Evolutionary conservation across 2,113 vertebrate genomes (phyloP).

Genomic region (Acanthochromis polyacanthus): DNA sequence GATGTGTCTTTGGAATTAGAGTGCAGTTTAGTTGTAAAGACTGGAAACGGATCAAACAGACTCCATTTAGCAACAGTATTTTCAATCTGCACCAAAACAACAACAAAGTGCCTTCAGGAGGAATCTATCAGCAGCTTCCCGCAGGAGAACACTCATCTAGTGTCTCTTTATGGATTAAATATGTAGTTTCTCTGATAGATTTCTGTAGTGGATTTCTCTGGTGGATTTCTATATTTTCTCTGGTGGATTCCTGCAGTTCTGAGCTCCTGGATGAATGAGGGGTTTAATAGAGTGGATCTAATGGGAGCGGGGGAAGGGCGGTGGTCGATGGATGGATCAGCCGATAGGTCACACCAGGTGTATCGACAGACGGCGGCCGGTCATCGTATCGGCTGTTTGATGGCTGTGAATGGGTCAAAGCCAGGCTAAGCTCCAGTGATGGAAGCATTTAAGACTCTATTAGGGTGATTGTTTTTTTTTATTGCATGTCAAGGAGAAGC

Average conservation of each 20-base stretch:
- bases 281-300: constrained; percentile 81
- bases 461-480: constrained; percentile 21
- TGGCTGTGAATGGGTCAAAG: constrained; percentile 64
- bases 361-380: constrained; percentile 66
- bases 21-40: neutral
- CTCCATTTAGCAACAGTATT: neutral
- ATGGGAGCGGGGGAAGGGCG: constrained; percentile 57
- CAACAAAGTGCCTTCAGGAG: neutral
- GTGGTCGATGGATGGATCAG: constrained; percentile 58
- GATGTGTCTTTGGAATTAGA: neutral
- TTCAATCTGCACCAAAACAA: neutral
- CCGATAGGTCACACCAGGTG: constrained; percentile 71
- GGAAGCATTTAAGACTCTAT: constrained; percentile 44
- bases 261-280: constrained; percentile 60
- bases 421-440: constrained; percentile 63
- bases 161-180: too few species aligned
- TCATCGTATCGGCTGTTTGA: constrained; percentile 71
- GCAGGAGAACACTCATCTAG: too few species aligned
- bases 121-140: too few species aligned
- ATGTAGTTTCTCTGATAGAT: too few species aligned
- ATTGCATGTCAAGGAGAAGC: neutral
- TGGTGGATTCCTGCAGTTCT: constrained; percentile 12
- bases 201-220: too few species aligned
- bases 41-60: neutral
- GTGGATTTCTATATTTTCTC: too few species aligned